Evolutionary conservation across 1,140 invertebrate genomes (phyloP), one percentile per base, ranked within the genome.

Genomic region (Trigoniulus corallinus): DNA sequence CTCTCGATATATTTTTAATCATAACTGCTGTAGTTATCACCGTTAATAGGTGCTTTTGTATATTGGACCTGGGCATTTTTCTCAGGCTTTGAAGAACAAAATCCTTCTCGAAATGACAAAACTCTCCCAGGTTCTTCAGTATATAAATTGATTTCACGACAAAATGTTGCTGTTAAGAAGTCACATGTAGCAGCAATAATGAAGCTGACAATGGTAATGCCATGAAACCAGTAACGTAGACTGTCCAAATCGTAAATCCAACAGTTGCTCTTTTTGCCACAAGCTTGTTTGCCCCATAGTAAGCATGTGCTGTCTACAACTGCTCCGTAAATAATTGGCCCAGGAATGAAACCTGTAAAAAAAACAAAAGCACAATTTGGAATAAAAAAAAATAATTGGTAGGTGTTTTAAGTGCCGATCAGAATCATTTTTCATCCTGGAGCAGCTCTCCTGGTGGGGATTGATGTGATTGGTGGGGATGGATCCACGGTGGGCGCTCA

Each of bases 271-370:
- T 29, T 41, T 50, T 49, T 21, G 4, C 48, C 48, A 40, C 53
- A 54, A 34, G 27, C 45, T 25, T 54, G 40, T 27, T 52, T 49
- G 29, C 59, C 59, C 48, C 53, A 51, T 15, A 54, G 23, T 12
- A 45, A n/a, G 39, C 53, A 54, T 24, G 48, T 52, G 15, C 24
- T 50, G 24, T 50, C 48, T 3, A 50, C 48, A 2, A 50, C 39
- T 7, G 48, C 40, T 4, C 48, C 48, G 24, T 50, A 50, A 20
- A 50, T 24, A 15, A 50, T 42, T n/a, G 48, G 27, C 12, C 37
- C 10, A 3, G 48, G 48, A 20, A 50, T 4, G 24, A 50, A 50
- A 3, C 25, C 48, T 50, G 34, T 10, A 23, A 24, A 50, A 22
- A 18, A 43, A 12, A 15, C 29, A 34, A 15, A 7, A n/a, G n/a